Percentiles rank a stretch among this genome's conserved stretches.
phyloP scores from a whole-genome alignment of 2,888 invertebrate genomes.

The Palloptera scutellata region DNA sequence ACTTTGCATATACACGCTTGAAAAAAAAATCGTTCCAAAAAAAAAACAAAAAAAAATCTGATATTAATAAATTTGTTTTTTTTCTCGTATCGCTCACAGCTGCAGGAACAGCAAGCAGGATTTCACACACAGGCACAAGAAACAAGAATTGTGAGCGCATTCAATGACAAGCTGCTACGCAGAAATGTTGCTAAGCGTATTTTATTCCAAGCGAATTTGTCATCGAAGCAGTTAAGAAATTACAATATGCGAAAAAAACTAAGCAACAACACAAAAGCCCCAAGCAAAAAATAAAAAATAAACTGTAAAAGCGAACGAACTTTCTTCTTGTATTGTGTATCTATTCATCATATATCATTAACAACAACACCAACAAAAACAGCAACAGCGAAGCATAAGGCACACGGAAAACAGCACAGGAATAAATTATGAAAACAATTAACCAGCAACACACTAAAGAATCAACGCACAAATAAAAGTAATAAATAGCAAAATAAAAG shows the following conservation, averaged over 20 bases:
- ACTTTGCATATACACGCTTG: too few species aligned
- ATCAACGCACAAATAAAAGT: neutral
- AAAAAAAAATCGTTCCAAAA: too few species aligned
- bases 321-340: neutral
- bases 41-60: too few species aligned
- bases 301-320: neutral
- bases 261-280: neutral
- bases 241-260: neutral
- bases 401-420: neutral
- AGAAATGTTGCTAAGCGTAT: neutral
- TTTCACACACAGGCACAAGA: too few species aligned
- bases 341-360: too few species aligned
- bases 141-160: neutral
- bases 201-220: neutral
- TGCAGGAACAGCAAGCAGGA: too few species aligned
- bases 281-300: neutral
- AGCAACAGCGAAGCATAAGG: neutral
- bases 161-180: neutral
- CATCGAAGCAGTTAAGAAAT: neutral
- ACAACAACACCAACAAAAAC: neutral
- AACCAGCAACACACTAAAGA: neutral
- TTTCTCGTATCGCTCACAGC: too few species aligned
- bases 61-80: too few species aligned
- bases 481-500: neutral
- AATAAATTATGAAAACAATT: neutral